A percentile compares a stretch with the other conserved stretches of the same genome.
phyloP scores from a whole-genome alignment of 2,113 vertebrate species.

The Trichomycterus rosablanca region DNA sequence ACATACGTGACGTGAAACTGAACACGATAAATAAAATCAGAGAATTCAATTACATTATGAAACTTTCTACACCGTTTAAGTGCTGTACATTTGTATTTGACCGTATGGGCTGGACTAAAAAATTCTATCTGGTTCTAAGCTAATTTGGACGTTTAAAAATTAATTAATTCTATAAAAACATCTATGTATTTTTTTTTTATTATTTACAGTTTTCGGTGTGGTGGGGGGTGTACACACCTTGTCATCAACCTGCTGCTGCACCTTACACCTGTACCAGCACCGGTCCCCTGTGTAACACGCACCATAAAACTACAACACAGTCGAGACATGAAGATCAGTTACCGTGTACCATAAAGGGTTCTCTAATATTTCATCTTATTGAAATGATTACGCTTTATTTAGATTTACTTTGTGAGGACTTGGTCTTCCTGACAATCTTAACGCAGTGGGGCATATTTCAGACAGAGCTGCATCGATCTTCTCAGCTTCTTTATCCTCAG shows the following conservation, averaged over 20 bases:
- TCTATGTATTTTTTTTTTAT: no score
- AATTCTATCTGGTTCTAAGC: no score
- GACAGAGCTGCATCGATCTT: conserved; percentile 31
- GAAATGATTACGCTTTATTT: neutral
- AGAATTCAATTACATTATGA: no score
- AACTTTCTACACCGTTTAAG: no score
- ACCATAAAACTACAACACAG: conserved; percentile 65
- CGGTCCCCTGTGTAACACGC: conserved; percentile 75
- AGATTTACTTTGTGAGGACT: conserved; percentile 40
- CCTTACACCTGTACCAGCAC: conserved; percentile 76
- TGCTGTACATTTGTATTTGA: no score
- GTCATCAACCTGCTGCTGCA: conserved; percentile 62
- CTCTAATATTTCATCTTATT: neutral
- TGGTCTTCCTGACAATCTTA: conserved; percentile 34
- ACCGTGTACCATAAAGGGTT: no score
- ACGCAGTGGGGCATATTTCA: conserved; percentile 33
- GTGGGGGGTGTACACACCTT: conserved; percentile 60
- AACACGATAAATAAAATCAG: conserved; percentile 3
- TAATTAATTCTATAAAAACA: no score
- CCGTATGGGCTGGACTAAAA: no score
- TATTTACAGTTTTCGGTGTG: no score
- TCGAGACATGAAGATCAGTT: neutral
- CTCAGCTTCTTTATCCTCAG: conserved; percentile 36
- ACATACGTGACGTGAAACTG: conserved; percentile 65
- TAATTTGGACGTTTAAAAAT: no score